These are phyloP conservation scores for Eristalinus sepulchralis DNA, from an alignment of 2,888 invertebrate species.

Conservation along the genomic window DNA sequence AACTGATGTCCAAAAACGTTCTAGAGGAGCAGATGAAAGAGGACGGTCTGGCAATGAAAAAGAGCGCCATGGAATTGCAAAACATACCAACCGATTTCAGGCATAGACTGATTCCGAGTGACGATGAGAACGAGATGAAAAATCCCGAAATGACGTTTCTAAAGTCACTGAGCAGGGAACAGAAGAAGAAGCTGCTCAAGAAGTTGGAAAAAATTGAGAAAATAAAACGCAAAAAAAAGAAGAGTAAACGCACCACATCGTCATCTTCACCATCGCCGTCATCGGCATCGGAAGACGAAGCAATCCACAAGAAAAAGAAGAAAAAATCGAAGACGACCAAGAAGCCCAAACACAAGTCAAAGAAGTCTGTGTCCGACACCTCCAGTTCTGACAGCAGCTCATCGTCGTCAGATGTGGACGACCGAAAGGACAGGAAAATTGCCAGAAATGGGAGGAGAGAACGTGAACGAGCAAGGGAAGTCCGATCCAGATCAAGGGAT, in stretches of 20 bases:
- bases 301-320: slow-evolving; percentile 65
- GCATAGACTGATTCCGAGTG: slow-evolving; percentile 84
- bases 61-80: slow-evolving; percentile 85
- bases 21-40: slow-evolving; percentile 95
- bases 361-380: slow-evolving; percentile 27
- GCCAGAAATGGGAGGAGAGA: slow-evolving; percentile 20
- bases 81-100: slow-evolving; percentile 82
- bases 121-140: slow-evolving; percentile 80
- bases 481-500: slow-evolving; percentile 30
- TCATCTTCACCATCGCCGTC: slow-evolving; percentile 44
- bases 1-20: slow-evolving; percentile 84
- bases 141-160: slow-evolving; percentile 90
- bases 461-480: slow-evolving; percentile 3
- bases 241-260: slow-evolving; percentile 72
- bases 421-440: slow-evolving; percentile 4
- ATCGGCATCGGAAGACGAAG: slow-evolving; percentile 22
- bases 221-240: slow-evolving; percentile 77
- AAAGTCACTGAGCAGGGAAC: slow-evolving; percentile 91
- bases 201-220: slow-evolving; percentile 87
- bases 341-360: slow-evolving; percentile 49
- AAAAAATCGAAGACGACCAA: slow-evolving; percentile 67
- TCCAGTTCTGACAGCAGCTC: slow-evolving; percentile 61
- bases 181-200: slow-evolving; percentile 94
- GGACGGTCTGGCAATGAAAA: slow-evolving; percentile 94
- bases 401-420: slow-evolving; percentile 55